Base-by-base conservation (phyloP, 1,140 invertebrate genomes). In the Rhynchophorus ferrugineus region DNA sequence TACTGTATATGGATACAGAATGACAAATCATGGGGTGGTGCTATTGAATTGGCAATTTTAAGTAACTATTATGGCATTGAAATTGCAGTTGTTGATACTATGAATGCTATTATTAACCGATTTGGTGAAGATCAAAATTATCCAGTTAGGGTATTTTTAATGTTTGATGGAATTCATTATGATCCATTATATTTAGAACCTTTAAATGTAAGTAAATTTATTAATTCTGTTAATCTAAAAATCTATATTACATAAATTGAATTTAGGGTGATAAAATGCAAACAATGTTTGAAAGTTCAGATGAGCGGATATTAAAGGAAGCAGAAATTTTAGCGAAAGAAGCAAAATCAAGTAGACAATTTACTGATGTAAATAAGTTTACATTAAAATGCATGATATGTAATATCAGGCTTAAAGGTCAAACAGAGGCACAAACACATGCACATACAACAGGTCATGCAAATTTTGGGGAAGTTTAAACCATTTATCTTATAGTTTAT, bases 131-230 rank as follows among this genome's bases (percentile, higher is more conserved):
- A 95, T 73, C 82, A 87, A 64, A 80, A 86, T 61, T 96, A 92
- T 66, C 72, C 80, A 14, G 74, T 88, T 39, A 72, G 93, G 65
- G 87, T 94, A 8, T 89, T 96, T 66, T 74, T 98, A 1, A 78
- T 97, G 39, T 98, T 96, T 69, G 92, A 97, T 74, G 94, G 94
- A 16, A 91, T 96, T 51, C 94, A 97, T 73, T 97, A 97, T 69
- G 95, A 98, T 73, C 89, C 92, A 1, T 70, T 98, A 1, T 87
- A 91, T 65, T 75, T 94, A 66, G 91, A 96, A 73, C 78, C 81
- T 0, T 63, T 75, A 46, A 75, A 77, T 57, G 80, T 81, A 53
- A 61, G 59, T 55, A 8, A 22, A 21, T 11, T 19, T 9, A 42
- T 16, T 36, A 16, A 20, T 14, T 54, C 36, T 60, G 59, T 35